phyloP scores from a whole-genome alignment of 2,797 vertebrate genomes.

The Synanceia verrucosa region DNA sequence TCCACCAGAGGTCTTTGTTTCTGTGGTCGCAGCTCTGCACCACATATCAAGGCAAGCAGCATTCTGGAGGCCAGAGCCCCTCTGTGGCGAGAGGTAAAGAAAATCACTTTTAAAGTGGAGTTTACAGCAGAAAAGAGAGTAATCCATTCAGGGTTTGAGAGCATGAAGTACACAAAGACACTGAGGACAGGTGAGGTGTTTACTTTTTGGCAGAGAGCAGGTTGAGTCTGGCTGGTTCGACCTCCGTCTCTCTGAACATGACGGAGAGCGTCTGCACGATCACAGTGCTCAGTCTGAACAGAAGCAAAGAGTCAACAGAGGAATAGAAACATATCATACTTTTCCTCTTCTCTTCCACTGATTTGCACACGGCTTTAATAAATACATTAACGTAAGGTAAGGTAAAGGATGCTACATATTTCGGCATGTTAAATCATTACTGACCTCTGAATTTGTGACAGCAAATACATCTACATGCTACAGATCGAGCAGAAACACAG shows the following conservation, averaged over 20 bases:
- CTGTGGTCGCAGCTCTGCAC: constrained; percentile 46
- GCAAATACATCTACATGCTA: too few species aligned
- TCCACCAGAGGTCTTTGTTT: neutral
- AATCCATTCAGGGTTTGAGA: neutral
- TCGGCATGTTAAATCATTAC: too few species aligned
- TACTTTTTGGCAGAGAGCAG: constrained; percentile 81
- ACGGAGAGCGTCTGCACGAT: constrained; percentile 81
- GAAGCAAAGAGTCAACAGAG: neutral
- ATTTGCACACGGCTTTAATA: too few species aligned
- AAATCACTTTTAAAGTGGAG: neutral
- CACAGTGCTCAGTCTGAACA: constrained; percentile 79
- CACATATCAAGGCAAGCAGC: constrained; percentile 72
- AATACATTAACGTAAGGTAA: too few species aligned
- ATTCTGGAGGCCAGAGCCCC: constrained; percentile 72
- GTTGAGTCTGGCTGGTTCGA: constrained; percentile 73
- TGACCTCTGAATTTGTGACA: too few species aligned
- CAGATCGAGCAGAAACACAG: too few species aligned
- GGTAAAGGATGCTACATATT: too few species aligned
- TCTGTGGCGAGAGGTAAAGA: constrained; percentile 52
- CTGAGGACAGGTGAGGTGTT: neutral
- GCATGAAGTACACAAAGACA: too few species aligned
- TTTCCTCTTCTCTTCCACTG: too few species aligned
- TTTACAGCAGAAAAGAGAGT: neutral
- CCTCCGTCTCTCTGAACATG: constrained; percentile 87
- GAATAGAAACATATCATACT: neutral